These are phyloP conservation scores for Drosophila subsilvestris DNA, from an alignment of 2,888 invertebrate genomes.

Conservation along the genomic window DNA sequence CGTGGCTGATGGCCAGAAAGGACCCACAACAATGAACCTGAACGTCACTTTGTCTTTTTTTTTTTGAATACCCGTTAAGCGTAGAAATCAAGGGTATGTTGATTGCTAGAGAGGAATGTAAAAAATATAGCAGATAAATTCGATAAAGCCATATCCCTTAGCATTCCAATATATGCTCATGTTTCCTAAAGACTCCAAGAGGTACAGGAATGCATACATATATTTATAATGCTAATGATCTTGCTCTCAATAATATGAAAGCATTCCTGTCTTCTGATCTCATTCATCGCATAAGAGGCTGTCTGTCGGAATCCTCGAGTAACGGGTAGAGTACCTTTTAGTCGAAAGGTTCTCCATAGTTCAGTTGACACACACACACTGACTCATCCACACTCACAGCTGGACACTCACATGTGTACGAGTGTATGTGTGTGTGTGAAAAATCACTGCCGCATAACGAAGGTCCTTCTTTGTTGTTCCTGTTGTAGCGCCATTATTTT, in stretches of 20 bases:
- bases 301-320: too few relatives aligned
- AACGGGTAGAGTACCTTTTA: neutral
- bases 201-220: too few relatives aligned
- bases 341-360: neutral
- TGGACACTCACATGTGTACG: constrained; percentile 14
- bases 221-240: too few relatives aligned
- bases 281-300: neutral
- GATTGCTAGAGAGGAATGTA: neutral
- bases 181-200: too few relatives aligned
- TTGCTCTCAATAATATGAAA: too few relatives aligned
- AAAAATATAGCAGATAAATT: neutral
- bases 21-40: constrained; percentile 61
- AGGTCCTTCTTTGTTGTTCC: constrained; percentile 55
- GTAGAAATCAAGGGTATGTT: neutral
- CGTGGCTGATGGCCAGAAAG: constrained; percentile 52
- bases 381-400: constrained; percentile 6
- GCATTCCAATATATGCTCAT: too few relatives aligned
- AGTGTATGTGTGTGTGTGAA: constrained; percentile 39
- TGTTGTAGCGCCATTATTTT: constrained; percentile 74
- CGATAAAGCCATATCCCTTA: neutral
- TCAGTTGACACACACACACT: constrained; percentile 47
- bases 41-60: constrained; percentile 68
- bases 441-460: constrained; percentile 62
- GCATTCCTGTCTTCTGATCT: neutral
- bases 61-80: neutral